phyloP scores from a whole-genome alignment of 2,888 invertebrate species.

The Phyto melanocephala region DNA sequence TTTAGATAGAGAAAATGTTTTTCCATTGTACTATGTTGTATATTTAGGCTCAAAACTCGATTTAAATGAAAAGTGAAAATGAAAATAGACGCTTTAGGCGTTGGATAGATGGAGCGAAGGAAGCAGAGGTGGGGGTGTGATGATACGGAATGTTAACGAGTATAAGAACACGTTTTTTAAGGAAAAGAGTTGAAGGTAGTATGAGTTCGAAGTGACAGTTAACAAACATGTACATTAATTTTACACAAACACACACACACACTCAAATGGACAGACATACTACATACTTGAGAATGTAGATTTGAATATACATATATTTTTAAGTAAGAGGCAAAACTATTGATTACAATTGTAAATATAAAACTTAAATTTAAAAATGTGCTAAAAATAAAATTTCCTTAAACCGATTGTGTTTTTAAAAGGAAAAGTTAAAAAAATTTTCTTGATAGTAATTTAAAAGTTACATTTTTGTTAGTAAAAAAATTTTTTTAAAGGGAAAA shows the following conservation, averaged over 20 bases:
- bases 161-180: too few relatives aligned
- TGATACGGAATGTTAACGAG: too few relatives aligned
- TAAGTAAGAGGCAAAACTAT: too few relatives aligned
- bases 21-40: constrained; percentile 30
- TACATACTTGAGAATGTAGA: background rate
- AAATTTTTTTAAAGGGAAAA: too few relatives aligned
- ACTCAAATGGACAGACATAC: background rate
- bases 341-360: too few relatives aligned
- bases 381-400: too few relatives aligned
- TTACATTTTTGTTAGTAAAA: too few relatives aligned
- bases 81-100: constrained; percentile 9
- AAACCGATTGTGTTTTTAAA: too few relatives aligned
- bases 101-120: background rate
- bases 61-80: constrained; percentile 50
- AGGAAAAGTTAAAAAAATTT: too few relatives aligned
- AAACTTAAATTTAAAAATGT: too few relatives aligned
- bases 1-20: constrained; percentile 51
- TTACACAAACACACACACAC: background rate
- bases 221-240: constrained; percentile 29
- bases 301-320: too few relatives aligned
- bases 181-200: background rate
- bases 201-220: constrained; percentile 20
- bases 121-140: background rate
- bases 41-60: constrained; percentile 49
- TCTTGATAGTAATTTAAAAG: too few relatives aligned